Conservation (phyloP, 1,140 invertebrate species). For the Apocrypta bakeri region DNA sequence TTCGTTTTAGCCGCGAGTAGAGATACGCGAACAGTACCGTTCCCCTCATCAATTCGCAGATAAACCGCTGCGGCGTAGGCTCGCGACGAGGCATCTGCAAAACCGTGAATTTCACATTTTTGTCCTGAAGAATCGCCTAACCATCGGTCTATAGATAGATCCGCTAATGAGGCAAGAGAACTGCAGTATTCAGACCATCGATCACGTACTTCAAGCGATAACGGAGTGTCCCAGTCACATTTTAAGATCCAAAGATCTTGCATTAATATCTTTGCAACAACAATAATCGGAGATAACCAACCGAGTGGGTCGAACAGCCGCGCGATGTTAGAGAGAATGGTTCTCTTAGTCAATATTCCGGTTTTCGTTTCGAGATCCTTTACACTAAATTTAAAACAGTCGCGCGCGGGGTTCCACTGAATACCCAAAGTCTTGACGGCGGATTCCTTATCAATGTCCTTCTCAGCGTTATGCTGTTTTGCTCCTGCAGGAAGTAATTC, state of each 20-base stretch:
- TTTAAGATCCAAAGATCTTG: constrained; percentile 52
- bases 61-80: constrained; percentile 51
- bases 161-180: neutral
- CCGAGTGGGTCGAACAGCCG: constrained; percentile 55
- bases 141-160: constrained; percentile 45
- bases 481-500: neutral
- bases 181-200: constrained; percentile 33
- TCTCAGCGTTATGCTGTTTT: neutral
- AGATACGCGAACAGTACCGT: constrained; percentile 18
- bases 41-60: constrained; percentile 14
- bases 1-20: constrained; percentile 58
- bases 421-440: constrained; percentile 34
- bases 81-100: constrained; percentile 51
- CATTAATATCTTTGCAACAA: constrained; percentile 60
- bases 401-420: constrained; percentile 19
- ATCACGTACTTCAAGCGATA: neutral
- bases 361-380: neutral
- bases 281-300: constrained; percentile 48
- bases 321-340: constrained; percentile 51
- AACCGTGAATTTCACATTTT: constrained; percentile 51
- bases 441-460: constrained; percentile 12
- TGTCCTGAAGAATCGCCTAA: neutral
- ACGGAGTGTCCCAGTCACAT: neutral
- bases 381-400: constrained; percentile 22
- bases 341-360: constrained; percentile 49